Base-by-base conservation (phyloP, 1,140 invertebrate genomes). In the Drosophila persimilis region DNA sequence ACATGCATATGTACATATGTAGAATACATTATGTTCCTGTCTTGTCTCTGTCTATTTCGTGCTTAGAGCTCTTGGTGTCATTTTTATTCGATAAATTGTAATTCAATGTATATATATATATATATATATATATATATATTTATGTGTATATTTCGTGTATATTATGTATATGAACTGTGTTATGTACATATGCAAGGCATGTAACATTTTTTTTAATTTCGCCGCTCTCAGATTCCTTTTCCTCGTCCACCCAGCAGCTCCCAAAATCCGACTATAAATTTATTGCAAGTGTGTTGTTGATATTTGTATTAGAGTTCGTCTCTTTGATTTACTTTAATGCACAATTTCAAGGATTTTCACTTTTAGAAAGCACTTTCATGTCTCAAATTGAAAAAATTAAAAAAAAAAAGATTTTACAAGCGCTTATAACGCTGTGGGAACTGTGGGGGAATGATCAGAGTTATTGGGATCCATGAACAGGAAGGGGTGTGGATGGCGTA, bases 381-480 rank as follows among this genome's bases (percentile, higher is more conserved):
- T 75, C 46, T 56, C 66, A 67, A 53, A 84, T 80, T 85, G 0
- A 15, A 15, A 15, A 15, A 15, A 15, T 85, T 15, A 15, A 15
- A 15, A 15, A 15, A 15, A 15, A 84, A 85, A 85, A 80, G 50
- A 84, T 85, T 84, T 85, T 85, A 73, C 80, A 85, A 69, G 44
- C 35, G 63, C n/a, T 43, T 29, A 13, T 1, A 5, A 39, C 35
- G 35, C 35, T 39, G 35, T 31, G 31, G 44, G 26, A 47, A 46
- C 35, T 20, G 41, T 24, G 11, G 55, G 50, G 51, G 69, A 73
- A 73, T 72, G 35, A 55, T 72, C 48, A 50, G 43, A 52, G 51
- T 67, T 54, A 55, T 41, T 41, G 65, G 22, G 13, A 9, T 31
- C 8, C 31, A 31, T 31, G 8, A 9, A 31, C 9, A 8, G 31